Conservation (phyloP, 1,140 invertebrate species). For the Hyles vespertilio region DNA sequence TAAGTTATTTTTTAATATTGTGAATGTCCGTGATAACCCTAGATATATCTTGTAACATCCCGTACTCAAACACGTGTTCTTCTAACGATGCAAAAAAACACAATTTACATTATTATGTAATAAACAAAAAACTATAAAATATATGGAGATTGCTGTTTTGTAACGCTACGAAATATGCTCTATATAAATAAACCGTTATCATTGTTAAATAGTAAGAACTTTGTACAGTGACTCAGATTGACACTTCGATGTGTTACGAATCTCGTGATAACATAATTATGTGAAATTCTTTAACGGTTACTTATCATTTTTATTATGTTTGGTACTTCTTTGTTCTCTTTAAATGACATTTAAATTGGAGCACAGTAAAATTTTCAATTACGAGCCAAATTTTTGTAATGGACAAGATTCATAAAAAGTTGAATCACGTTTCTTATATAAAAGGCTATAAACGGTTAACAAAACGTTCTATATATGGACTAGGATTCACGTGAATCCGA, state of each 20-base stretch:
- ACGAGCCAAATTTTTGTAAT: too few species aligned
- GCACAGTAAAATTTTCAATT: too few species aligned
- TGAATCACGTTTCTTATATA: neutral
- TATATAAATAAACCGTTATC: slow-evolving; percentile 32
- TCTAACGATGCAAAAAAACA: slow-evolving; percentile 1
- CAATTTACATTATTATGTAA: slow-evolving; percentile 4
- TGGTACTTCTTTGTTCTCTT: neutral
- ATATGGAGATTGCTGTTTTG: slow-evolving; percentile 17
- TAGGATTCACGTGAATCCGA: too few species aligned
- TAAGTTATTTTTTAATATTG: too few species aligned
- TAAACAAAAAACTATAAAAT: neutral
- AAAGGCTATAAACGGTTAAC: neutral
- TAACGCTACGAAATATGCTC: slow-evolving; percentile 23
- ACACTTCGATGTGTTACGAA: slow-evolving; percentile 12
- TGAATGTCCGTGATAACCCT: too few species aligned
- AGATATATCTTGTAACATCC: too few species aligned
- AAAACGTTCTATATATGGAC: neutral
- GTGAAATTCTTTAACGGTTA: slow-evolving; percentile 1
- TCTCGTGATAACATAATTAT: slow-evolving; percentile 6
- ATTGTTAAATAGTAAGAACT: slow-evolving; percentile 21
- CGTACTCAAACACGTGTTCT: too few species aligned
- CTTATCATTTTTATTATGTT: neutral
- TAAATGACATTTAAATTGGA: too few species aligned
- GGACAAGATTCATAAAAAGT: neutral
- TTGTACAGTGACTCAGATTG: slow-evolving; percentile 31